A percentile compares a stretch with the other conserved stretches of the same genome.
Conservation (phyloP, 2,888 invertebrate genomes). For the Drosophila affinis region DNA sequence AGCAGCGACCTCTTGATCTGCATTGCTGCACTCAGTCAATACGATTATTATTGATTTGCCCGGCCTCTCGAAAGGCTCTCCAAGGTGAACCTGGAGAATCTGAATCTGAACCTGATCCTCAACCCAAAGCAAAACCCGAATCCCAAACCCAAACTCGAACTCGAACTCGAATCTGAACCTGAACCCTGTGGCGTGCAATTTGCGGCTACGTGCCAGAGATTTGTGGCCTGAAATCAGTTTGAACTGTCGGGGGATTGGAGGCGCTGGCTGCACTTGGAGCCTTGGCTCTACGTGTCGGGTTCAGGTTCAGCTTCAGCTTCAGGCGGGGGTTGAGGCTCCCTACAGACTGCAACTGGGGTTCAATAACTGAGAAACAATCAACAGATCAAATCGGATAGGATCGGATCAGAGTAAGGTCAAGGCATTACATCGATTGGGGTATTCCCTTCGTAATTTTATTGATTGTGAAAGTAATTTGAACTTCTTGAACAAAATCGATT, state of each 20-base stretch:
- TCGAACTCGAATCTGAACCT: constrained; percentile 22
- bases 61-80: constrained; percentile 40
- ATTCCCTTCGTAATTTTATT: background rate
- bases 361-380: constrained; percentile 40
- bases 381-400: background rate
- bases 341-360: constrained; percentile 20
- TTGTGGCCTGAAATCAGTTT: constrained; percentile 65
- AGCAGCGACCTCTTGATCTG: constrained; percentile 79
- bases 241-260: constrained; percentile 49
- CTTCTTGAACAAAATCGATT: background rate
- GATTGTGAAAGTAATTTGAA: background rate
- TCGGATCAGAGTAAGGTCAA: background rate
- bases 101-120: constrained; percentile 33
- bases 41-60: constrained; percentile 77
- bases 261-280: constrained; percentile 44
- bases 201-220: constrained; percentile 62
- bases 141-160: constrained; percentile 12
- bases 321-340: constrained; percentile 30
- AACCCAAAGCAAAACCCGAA: constrained; percentile 18
- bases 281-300: constrained; percentile 57
- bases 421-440: background rate
- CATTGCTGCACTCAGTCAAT: constrained; percentile 69
- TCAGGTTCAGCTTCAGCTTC: constrained; percentile 24
- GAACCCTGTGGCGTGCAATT: constrained; percentile 58
- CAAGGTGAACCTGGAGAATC: constrained; percentile 47